Base-by-base conservation (phyloP, 2,113 vertebrate genomes). In the Thymallus thymallus region DNA sequence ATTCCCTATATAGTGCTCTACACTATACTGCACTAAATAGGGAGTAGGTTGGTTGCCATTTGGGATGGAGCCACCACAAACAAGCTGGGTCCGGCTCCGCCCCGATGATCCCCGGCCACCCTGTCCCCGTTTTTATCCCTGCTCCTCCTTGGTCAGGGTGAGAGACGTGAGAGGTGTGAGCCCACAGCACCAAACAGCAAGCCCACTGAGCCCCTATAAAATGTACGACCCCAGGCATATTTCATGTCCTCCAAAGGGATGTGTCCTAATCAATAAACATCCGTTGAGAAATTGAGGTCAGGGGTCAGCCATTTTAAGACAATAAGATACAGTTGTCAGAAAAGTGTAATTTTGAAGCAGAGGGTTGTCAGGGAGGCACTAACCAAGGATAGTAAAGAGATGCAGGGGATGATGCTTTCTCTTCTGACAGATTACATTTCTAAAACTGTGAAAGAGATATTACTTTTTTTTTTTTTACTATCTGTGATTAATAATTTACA, bases 221-320 rank as follows among this genome's bases (percentile, higher is more conserved):
- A 83, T 83, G 87, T 90, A 80, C 48, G 4, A 60, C 76, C 22
- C 5, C 35, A 70, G 69, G 60, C 73, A 69, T 48, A 74, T 72
- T 46, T 18, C 66, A 67, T 78, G 46, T 73, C 76, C 32, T 73
- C 68, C 29, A 6, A 66, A 45, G 80, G 64, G 74, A 65, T 26
- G 71, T 70, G n/a, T 60, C 41, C 71, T 71, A 30, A n/a, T 22
- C 24, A 46, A 60, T 82, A 76, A 80, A 77, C 62, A 75, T 22
- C n/a, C 62, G 18, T 72, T 55, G 32, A 74, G 35, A 61, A 72
- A 83, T 35, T 5, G 51, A 75, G 60, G 29, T 6, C n/a, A 76
- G 46, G 68, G 84, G 69, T 67, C 75, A 23, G 12, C 72, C 35
- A 68, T 71, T 79, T 72, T 41, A 67, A 78, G 61, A 84, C 46